These are phyloP conservation scores for Arrhopalites spinosus DNA, from an alignment of 2,888 invertebrate genomes.

Conservation along the genomic window DNA sequence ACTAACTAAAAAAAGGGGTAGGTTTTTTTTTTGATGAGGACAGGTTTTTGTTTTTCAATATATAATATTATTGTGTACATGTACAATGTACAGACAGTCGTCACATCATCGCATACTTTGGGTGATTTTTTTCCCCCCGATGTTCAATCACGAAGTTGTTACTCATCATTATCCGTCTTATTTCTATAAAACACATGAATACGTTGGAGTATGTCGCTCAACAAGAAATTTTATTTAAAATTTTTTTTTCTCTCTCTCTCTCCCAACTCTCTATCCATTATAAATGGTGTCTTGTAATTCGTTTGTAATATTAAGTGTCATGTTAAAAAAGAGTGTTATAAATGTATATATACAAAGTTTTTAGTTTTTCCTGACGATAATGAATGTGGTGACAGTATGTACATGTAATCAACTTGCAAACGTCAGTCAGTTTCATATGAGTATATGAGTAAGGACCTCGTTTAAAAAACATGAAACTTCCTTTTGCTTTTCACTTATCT, in stretches of 20 bases:
- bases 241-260: not conserved
- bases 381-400: too few species aligned
- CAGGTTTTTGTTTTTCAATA: not conserved
- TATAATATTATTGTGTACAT: not conserved
- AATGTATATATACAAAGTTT: too few species aligned
- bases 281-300: too few species aligned
- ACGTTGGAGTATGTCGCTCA: not conserved
- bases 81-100: not conserved
- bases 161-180: slow-evolving; percentile 15
- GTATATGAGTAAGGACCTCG: not conserved
- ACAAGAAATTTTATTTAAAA: not conserved
- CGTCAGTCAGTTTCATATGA: not conserved
- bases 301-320: too few species aligned
- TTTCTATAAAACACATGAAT: too few species aligned
- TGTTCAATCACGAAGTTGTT: slow-evolving; percentile 20
- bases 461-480: slow-evolving; percentile 25
- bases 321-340: too few species aligned
- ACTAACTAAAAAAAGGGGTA: too few species aligned
- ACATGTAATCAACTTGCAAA: not conserved
- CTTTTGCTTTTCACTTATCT: slow-evolving; percentile 18
- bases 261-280: not conserved
- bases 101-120: slow-evolving; percentile 6
- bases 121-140: slow-evolving; percentile 1
- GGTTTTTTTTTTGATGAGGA: too few species aligned
- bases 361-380: too few species aligned